Evolutionary conservation across 2,888 invertebrate genomes (phyloP), one percentile per base, ranked within the genome.

Genomic region (Mechanitis mazaeus): DNA sequence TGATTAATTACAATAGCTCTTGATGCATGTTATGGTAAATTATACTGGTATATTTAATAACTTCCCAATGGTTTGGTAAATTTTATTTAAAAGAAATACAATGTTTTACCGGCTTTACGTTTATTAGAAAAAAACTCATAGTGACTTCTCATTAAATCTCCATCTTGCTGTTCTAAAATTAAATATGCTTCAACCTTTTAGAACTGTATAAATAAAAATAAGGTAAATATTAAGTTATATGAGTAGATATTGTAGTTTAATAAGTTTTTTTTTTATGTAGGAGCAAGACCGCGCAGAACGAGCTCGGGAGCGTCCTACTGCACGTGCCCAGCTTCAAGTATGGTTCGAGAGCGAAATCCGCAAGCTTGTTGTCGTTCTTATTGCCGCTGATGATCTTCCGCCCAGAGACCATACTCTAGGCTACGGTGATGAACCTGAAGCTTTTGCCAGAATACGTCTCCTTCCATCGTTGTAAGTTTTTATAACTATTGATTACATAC

Each of bases 321-420:
- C 96, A 54, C 92, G 96, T 33, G 93, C 97, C 46, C 96, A 96
- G 85, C 92, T 97, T 69, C 96, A 97, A 81, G 94, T 97, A 60
- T 96, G 95, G 94, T 97, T 96, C 88, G 95, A 96, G 77, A 93
- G 94, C 64, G 96, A 96, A 75, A 91, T 95, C 64, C 93, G 93
- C 72, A 96, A 97, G 76, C 90, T 97, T 61, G 94, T 95, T 9
- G 95, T 97, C 35, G 95, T 96, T 4, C 92, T 97, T 56, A 92
- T 97, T 78, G 96, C 95, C 3, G 97, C 95, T 7, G 96, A 97
- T 76, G 96, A 96, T 80, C 89, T 97, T 69, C 94, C 95, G 33
- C 81, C 93, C 0, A 90, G 96, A 47, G 96, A 96, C 77, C 96
- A 96, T 70, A 92, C 93, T 38, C 87, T 94, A 55, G 95, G 95